phyloP scores from a whole-genome alignment of 2,888 invertebrate species.

The Patella ulyssiponensis region DNA sequence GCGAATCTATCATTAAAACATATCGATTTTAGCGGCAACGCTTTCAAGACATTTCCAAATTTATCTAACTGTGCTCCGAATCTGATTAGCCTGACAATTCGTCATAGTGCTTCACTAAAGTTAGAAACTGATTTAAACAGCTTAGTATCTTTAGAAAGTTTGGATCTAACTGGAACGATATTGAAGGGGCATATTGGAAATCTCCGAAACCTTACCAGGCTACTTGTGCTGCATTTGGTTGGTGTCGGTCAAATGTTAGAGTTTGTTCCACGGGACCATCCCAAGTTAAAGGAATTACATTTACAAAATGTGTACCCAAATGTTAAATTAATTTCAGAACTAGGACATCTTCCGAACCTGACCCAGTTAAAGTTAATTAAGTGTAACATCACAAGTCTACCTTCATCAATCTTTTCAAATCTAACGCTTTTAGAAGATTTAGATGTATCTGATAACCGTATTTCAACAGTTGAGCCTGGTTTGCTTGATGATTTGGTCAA shows the following conservation, averaged over 20 bases:
- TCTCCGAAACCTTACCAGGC: neutral
- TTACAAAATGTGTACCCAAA: neutral
- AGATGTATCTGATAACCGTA: constrained; percentile 28
- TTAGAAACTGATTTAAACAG: neutral
- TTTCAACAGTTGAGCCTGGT: constrained; percentile 20
- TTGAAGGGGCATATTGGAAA: neutral
- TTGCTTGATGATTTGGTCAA: constrained; percentile 25
- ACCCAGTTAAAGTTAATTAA: neutral
- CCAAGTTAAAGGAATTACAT: neutral
- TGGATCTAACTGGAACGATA: neutral
- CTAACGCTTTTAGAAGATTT: constrained; percentile 16
- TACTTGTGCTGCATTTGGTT: neutral
- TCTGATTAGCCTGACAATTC: neutral
- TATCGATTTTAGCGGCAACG: neutral
- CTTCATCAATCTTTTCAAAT: neutral
- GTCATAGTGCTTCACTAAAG: neutral
- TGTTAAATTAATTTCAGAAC: neutral
- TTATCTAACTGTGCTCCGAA: neutral
- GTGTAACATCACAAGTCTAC: neutral
- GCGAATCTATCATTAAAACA: neutral
- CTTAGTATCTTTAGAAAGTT: neutral
- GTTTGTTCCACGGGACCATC: neutral
- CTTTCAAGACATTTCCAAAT: neutral
- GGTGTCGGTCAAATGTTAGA: neutral
- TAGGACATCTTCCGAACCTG: neutral